These are phyloP conservation scores for Plebejus argus DNA, from an alignment of 2,888 invertebrate genomes.

Conservation along the genomic window DNA sequence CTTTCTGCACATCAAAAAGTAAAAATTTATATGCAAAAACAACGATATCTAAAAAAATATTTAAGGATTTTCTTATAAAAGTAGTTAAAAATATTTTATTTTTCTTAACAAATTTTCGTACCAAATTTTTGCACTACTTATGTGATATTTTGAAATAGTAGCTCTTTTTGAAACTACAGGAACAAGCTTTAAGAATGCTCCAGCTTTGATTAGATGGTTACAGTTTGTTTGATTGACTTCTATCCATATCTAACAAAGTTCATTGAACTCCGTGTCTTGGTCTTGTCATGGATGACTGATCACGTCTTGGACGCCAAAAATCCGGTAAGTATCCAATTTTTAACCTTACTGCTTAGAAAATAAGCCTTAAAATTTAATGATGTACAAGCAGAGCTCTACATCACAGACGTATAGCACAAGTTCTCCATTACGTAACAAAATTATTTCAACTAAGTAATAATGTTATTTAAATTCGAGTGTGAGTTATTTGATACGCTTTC, in stretches of 20 bases:
- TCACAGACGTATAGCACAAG: neutral
- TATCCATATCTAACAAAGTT: neutral
- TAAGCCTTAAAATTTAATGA: neutral
- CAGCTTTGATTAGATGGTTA: neutral
- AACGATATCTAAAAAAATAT: too few species aligned
- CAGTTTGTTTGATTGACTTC: neutral
- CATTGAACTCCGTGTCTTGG: constrained; percentile 3
- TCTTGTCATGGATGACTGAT: constrained; percentile 12
- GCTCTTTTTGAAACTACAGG: neutral
- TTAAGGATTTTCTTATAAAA: too few species aligned
- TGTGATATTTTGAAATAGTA: neutral
- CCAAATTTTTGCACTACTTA: neutral
- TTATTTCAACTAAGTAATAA: neutral
- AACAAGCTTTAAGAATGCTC: neutral
- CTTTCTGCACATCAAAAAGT: neutral
- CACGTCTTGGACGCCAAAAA: constrained; percentile 4
- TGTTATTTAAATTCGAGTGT: neutral
- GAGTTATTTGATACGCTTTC: constrained; percentile 22
- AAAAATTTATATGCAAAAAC: too few species aligned
- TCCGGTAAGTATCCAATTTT: neutral
- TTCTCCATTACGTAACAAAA: constrained; percentile 5
- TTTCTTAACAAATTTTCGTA: neutral
- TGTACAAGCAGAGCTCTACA: too few species aligned
- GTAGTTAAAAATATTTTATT: too few species aligned
- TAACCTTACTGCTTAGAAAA: neutral